Evolutionary conservation across 2,797 vertebrate genomes (phyloP).

Genomic region (Cyprinodon diabolis): DNA sequence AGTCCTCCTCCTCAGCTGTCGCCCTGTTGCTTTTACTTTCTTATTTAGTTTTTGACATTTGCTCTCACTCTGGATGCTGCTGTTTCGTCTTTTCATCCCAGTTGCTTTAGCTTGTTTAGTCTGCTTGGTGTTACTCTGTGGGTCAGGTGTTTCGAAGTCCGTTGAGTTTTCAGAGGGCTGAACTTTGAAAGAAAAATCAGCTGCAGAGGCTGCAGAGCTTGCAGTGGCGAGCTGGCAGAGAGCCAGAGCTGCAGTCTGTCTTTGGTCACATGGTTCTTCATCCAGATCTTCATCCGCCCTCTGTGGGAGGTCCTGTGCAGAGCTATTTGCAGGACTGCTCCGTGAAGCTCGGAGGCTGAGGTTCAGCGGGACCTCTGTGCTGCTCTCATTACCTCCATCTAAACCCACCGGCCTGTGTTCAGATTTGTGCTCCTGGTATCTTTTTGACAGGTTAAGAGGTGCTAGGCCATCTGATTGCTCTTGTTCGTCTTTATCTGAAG

Average conservation of each 20-base stretch:
- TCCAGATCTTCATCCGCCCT: constrained; percentile 32
- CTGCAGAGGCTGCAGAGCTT: constrained; percentile 68
- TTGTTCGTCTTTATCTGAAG: constrained; percentile 56
- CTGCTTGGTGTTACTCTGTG: constrained; percentile 23
- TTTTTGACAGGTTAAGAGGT: constrained; percentile 96
- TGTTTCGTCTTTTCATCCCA: constrained; percentile 82
- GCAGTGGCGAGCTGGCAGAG: constrained; percentile 93
- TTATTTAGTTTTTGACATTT: constrained; percentile 78
- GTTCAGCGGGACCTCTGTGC: constrained; percentile 89
- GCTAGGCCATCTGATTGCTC: constrained; percentile 60
- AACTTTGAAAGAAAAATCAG: constrained; percentile 24
- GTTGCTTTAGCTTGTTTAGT: constrained; percentile 46
- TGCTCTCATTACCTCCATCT: constrained; percentile 39
- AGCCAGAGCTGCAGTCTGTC: constrained; percentile 92
- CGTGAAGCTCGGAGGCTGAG: constrained; percentile 87
- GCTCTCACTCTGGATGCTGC: constrained; percentile 70
- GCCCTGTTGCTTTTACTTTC: constrained; percentile 72
- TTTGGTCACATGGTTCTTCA: constrained; percentile 87
- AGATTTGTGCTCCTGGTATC: constrained; percentile 56
- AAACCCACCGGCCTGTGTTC: constrained; percentile 47
- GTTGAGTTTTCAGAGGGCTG: constrained; percentile 14
- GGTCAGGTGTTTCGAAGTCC: constrained; percentile 4
- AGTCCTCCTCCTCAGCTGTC: constrained; percentile 84
- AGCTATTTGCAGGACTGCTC: constrained; percentile 19
- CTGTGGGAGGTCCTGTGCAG: constrained; percentile 33